Base-by-base conservation (phyloP, 1,140 invertebrate species). In the Mesaphorura yosii region DNA sequence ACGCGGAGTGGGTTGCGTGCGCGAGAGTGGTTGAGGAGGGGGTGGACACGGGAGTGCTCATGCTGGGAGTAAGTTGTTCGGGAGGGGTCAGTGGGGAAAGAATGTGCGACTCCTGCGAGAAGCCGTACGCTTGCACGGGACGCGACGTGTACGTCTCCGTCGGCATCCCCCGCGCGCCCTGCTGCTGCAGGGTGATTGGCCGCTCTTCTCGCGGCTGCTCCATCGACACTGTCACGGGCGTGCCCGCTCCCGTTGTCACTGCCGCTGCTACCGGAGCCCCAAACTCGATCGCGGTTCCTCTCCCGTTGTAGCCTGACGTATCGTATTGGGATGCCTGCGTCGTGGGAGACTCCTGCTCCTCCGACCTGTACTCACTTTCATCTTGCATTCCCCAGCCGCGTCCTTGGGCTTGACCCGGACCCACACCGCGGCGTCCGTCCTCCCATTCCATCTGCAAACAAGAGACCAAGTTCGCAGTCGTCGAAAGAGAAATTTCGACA, bases 1-100 rank as follows among this genome's bases (percentile, higher is more conserved):
- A 57, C 48, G 55, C 46, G 46, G 53, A 46, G 29, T 51, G 45
- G 23, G 51, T 27, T 45, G 55, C 48, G 58, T 48, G 53, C 48
- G 58, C 48, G n/a, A n/a, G n/a, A n/a, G n/a, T n/a, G n/a, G n/a
- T n/a, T n/a, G n/a, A n/a, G n/a, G n/a, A n/a, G 46, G 52, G 55
- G 45, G 61, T 41, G 25, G 54, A 48, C 26, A 57, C 27, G 42
- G 52, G 48, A 52, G 60, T 59, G 58, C 58, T 56, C 58, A 57
- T 60, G 55, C 51, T 57, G 37, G 51, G 58, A 63, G 57, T 48
- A 55, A n/a, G n/a, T n/a, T 64, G 64, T 52, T 53, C 47, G 57
- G 56, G 63, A 58, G 46, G 52, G 41, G 55, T 49, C 55, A 41
- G 23, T 19, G 41, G 26, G 37, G 51, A 48, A 22, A 22, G 38